phyloP scores from a whole-genome alignment of 2,113 vertebrate species.

The Nannospalax galili region DNA sequence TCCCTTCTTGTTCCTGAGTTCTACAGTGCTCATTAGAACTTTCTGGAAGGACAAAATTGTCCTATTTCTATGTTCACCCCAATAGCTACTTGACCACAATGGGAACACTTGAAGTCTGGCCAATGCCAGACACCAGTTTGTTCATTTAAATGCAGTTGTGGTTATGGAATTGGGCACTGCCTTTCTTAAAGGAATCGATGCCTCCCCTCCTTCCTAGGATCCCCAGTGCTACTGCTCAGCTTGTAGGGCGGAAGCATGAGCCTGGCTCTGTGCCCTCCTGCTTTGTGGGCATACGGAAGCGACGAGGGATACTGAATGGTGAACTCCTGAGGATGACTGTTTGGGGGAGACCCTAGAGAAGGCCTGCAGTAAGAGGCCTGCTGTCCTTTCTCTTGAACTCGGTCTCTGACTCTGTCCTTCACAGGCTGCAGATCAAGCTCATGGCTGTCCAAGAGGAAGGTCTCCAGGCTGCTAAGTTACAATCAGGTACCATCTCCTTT shows the following conservation, averaged over 20 bases:
- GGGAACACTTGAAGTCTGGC: neutral
- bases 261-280: neutral
- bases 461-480: constrained; percentile 70
- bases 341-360: neutral
- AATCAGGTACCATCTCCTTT: constrained; percentile 60
- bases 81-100: neutral
- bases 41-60: neutral
- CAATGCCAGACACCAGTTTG: neutral
- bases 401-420: neutral
- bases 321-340: neutral
- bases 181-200: neutral
- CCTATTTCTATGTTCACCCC: neutral
- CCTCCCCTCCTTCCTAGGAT: neutral
- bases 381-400: neutral
- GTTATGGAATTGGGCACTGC: neutral
- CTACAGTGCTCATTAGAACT: neutral
- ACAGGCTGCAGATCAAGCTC: constrained; percentile 73
- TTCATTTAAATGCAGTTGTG: neutral
- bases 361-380: neutral
- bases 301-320: no score
- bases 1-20: neutral
- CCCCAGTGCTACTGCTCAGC: neutral
- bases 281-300: neutral
- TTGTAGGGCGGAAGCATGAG: no score
- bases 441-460: constrained; percentile 69